These are phyloP conservation scores for Hemitrygon akajei DNA, from an alignment of 2,797 vertebrate species.

Conservation along the genomic window DNA sequence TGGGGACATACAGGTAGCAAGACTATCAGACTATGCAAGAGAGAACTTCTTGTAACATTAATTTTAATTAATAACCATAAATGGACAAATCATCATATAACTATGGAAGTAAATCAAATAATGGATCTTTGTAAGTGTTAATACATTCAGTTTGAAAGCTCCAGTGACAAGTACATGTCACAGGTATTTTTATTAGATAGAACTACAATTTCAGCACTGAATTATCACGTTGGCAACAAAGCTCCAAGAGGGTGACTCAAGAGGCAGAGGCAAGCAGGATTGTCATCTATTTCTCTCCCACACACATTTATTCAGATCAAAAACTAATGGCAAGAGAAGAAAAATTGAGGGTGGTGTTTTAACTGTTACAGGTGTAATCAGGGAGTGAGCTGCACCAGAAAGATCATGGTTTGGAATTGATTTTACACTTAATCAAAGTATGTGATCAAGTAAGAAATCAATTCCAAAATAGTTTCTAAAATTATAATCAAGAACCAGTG, in stretches of 20 bases:
- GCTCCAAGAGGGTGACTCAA: not conserved
- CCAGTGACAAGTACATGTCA: not conserved
- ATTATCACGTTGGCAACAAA: not conserved
- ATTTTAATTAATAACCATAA: not conserved
- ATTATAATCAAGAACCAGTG: not conserved
- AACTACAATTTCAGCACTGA: not conserved
- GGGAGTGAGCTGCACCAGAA: not conserved
- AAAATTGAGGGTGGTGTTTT: not conserved
- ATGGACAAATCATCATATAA: not conserved
- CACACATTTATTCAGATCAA: not conserved
- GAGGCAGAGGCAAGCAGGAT: not conserved
- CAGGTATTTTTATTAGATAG: not conserved
- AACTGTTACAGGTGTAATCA: not conserved
- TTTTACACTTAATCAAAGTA: conserved; percentile 45
- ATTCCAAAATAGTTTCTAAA: not conserved
- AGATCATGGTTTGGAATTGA: conserved; percentile 38
- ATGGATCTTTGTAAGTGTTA: not conserved
- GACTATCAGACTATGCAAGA: not conserved
- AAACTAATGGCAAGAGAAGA: not conserved
- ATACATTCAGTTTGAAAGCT: not conserved
- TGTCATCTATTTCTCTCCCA: not conserved
- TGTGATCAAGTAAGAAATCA: not conserved
- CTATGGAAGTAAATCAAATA: not conserved
- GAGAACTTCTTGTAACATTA: not conserved
- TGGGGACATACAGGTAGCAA: not conserved